These are phyloP conservation scores for Troilus luridus DNA, from an alignment of 2,888 invertebrate genomes.

Conservation along the genomic window DNA sequence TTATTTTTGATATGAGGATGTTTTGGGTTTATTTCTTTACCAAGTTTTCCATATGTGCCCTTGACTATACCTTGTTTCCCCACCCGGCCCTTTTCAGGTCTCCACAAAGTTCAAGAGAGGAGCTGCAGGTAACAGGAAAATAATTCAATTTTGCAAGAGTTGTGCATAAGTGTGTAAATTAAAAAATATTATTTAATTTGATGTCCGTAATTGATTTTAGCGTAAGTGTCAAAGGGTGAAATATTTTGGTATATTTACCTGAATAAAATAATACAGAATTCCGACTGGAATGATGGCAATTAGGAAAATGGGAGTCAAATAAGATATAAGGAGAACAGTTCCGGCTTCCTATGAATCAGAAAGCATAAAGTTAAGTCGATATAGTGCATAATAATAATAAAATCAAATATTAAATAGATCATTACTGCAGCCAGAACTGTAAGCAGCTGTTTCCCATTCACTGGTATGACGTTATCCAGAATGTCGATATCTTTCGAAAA, in stretches of 20 bases:
- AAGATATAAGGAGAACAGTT: slow-evolving; percentile 75
- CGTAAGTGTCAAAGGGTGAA: neutral
- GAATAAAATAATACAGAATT: slow-evolving; percentile 80
- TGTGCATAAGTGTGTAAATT: too few relatives aligned
- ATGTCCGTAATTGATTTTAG: too few relatives aligned
- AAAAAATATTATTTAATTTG: too few relatives aligned
- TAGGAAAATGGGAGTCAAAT: slow-evolving; percentile 86
- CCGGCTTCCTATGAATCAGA: slow-evolving; percentile 34
- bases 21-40: too few relatives aligned
- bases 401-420: neutral
- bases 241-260: slow-evolving; percentile 49
- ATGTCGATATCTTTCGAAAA: slow-evolving; percentile 69
- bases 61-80: too few relatives aligned
- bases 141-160: too few relatives aligned
- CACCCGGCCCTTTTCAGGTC: too few relatives aligned
- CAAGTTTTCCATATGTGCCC: too few relatives aligned
- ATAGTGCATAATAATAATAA: neutral
- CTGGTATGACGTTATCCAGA: slow-evolving; percentile 66
- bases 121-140: too few relatives aligned
- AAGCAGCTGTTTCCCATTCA: slow-evolving; percentile 48
- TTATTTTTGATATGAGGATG: too few relatives aligned
- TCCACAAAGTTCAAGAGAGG: too few relatives aligned
- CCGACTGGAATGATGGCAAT: slow-evolving; percentile 85
- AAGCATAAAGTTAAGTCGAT: neutral
- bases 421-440: slow-evolving; percentile 74